Conservation (phyloP, 2,888 invertebrate genomes). For the Oeneis ivallda region DNA sequence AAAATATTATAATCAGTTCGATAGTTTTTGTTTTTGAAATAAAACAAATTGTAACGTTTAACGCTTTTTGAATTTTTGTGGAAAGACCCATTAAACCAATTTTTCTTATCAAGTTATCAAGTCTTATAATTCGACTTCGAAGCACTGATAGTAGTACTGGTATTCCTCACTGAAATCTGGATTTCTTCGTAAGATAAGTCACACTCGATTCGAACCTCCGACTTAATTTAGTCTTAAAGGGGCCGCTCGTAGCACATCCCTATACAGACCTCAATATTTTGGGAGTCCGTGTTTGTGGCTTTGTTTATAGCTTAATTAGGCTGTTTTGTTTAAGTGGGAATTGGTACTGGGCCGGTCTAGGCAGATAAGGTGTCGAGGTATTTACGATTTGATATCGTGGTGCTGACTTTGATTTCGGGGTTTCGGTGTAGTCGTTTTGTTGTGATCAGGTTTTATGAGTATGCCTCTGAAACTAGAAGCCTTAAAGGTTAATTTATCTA, state of each 20-base stretch:
- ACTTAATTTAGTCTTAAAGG: too few species aligned
- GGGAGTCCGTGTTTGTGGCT: slow-evolving; percentile 75
- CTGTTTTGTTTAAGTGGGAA: slow-evolving; percentile 78
- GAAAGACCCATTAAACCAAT: too few species aligned
- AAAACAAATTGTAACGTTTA: too few species aligned
- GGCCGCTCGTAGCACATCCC: slow-evolving; percentile 3
- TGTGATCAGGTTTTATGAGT: slow-evolving; percentile 56
- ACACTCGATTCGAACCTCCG: too few species aligned
- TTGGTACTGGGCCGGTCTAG: slow-evolving; percentile 68
- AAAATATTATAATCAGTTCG: too few species aligned
- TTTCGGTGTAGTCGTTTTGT: slow-evolving; percentile 60
- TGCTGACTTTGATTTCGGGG: slow-evolving; percentile 50
- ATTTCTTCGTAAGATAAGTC: too few species aligned
- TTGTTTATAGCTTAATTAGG: slow-evolving; percentile 82
- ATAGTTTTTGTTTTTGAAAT: too few species aligned
- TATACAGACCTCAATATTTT: slow-evolving; percentile 61
- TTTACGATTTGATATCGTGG: slow-evolving; percentile 72
- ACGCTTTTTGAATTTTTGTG: too few species aligned
- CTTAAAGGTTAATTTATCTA: slow-evolving; percentile 37
- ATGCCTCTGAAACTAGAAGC: slow-evolving; percentile 42
- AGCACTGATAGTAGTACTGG: too few species aligned
- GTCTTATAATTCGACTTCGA: too few species aligned
- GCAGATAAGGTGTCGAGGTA: slow-evolving; percentile 78
- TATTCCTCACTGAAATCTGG: too few species aligned
- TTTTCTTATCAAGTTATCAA: too few species aligned